phyloP scores from a whole-genome alignment of 2,113 vertebrate species.

The Alosa alosa region DNA sequence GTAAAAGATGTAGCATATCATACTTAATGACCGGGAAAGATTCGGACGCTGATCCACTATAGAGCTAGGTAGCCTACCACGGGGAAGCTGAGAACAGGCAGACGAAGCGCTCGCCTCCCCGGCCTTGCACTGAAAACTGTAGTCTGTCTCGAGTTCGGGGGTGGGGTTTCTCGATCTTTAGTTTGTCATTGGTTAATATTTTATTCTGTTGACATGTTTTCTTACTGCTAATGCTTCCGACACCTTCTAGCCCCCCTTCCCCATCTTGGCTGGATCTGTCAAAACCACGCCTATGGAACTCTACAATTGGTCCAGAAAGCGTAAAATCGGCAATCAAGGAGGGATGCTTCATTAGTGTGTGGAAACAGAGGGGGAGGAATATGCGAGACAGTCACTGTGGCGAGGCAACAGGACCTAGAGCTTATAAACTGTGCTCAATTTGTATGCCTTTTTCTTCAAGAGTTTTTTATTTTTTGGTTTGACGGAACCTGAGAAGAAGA shows the following conservation, averaged over 20 bases:
- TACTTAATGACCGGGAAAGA: not conserved
- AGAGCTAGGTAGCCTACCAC: not conserved
- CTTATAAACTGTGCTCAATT: slow-evolving; percentile 6
- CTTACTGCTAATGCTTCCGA: slow-evolving; percentile 90
- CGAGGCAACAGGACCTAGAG: slow-evolving; percentile 63
- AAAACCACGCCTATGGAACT: slow-evolving; percentile 80
- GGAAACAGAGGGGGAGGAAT: slow-evolving; percentile 69
- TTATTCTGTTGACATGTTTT: slow-evolving; percentile 98
- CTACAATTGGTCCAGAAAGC: slow-evolving; percentile 78
- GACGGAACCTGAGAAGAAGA: slow-evolving; percentile 22
- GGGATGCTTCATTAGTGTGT: slow-evolving; percentile 79
- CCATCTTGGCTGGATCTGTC: slow-evolving; percentile 72
- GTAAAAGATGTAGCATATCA: not conserved
- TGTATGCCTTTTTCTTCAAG: slow-evolving; percentile 27
- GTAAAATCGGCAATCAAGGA: slow-evolving; percentile 85
- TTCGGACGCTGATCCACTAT: not conserved
- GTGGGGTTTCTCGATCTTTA: slow-evolving; percentile 68
- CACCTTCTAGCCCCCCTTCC: slow-evolving; percentile 79
- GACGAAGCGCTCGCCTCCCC: slow-evolving; percentile 41
- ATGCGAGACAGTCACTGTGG: slow-evolving; percentile 68
- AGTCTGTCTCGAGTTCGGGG: slow-evolving; percentile 47
- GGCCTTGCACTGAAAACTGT: slow-evolving; percentile 35
- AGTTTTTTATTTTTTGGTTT: slow-evolving; percentile 28
- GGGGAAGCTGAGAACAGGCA: not conserved
- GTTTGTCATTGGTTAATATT: slow-evolving; percentile 89